These are phyloP conservation scores for Anhinga anhinga DNA, from an alignment of 2,113 vertebrate genomes.

Conservation along the genomic window DNA sequence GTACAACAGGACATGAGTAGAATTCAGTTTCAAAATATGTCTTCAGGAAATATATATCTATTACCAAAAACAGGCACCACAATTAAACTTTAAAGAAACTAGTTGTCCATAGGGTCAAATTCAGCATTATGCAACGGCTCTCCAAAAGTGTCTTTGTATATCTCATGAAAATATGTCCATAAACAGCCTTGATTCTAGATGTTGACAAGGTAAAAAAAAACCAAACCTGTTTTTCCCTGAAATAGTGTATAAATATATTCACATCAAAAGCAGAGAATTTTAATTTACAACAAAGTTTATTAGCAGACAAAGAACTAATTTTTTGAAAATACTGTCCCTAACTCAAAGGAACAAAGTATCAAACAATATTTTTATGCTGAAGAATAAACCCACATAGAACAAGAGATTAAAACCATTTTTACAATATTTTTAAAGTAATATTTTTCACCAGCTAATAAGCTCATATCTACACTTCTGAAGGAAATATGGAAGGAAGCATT, in stretches of 20 bases:
- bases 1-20: not conserved
- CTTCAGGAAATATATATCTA: not conserved
- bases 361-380: not conserved
- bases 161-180: not conserved
- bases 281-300: not conserved
- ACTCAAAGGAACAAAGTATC: not conserved
- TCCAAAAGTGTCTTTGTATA: not conserved
- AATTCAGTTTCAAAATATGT: not conserved
- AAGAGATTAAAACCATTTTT: not conserved
- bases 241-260: not conserved
- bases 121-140: not conserved
- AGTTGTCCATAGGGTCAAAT: not conserved
- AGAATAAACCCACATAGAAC: accelerated
- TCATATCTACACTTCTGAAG: not conserved
- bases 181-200: not conserved
- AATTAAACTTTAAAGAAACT: not conserved
- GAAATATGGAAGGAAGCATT: not conserved
- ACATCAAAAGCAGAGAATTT: not conserved
- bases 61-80: not conserved
- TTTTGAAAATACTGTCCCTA: not conserved
- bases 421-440: not conserved
- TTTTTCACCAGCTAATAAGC: not conserved
- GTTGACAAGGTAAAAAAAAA: accelerated
- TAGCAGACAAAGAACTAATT: not conserved
- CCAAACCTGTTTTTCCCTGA: not conserved